phyloP scores from a whole-genome alignment of 1,140 invertebrate genomes.

The Berghia stephanieae region DNA sequence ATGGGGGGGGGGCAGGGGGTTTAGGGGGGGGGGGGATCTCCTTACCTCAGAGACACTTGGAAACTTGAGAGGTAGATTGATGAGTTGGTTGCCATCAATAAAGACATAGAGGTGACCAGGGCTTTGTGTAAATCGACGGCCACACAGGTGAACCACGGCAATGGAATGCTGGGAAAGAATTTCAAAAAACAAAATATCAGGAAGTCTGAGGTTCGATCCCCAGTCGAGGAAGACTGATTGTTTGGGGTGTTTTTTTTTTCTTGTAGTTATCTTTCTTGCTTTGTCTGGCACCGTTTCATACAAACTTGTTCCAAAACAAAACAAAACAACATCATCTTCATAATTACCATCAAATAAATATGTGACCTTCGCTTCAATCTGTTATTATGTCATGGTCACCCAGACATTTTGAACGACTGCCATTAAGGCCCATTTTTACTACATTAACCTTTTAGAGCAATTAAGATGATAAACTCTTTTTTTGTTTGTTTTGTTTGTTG shows the following conservation, averaged over 20 bases:
- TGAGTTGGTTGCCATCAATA: slow-evolving; percentile 72
- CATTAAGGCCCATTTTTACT: too few species aligned
- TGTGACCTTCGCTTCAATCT: too few species aligned
- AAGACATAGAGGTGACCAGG: slow-evolving; percentile 73
- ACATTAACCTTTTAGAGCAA: too few species aligned
- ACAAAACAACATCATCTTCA: too few species aligned
- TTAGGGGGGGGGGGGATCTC: too few species aligned
- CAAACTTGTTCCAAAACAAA: background rate
- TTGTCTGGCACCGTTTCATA: background rate
- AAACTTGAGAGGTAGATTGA: slow-evolving; percentile 72
- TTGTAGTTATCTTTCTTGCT: background rate
- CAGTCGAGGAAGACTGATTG: background rate
- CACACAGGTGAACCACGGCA: slow-evolving; percentile 71
- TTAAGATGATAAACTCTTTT: too few species aligned
- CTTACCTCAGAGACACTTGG: slow-evolving; percentile 72
- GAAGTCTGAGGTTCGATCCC: background rate
- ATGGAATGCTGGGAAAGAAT: slow-evolving; percentile 70
- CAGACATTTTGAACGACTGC: too few species aligned
- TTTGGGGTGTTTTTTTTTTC: background rate
- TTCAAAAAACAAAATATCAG: background rate
- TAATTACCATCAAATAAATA: too few species aligned
- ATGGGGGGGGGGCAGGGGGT: too few species aligned
- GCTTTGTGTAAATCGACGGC: slow-evolving; percentile 71
- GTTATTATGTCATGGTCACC: too few species aligned
- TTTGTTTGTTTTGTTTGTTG: too few species aligned